Evolutionary conservation across 2,888 invertebrate genomes (phyloP).

Genomic region (Thereva nobilitata): DNA sequence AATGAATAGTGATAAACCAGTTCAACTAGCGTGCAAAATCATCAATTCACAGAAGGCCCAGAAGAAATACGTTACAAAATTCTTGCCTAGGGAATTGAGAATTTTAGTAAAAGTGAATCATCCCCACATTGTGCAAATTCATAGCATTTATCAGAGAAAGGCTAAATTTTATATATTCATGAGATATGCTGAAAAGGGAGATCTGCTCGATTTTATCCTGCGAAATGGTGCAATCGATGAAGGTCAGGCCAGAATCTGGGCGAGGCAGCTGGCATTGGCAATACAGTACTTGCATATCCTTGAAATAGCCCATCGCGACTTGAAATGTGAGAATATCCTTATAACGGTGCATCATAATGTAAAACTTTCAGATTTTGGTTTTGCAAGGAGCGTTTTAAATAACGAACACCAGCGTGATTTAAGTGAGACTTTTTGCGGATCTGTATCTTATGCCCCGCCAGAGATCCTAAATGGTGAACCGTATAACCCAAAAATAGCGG

Average conservation of each 20-base stretch:
- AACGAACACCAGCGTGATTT: slow-evolving; percentile 58
- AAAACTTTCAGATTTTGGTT: slow-evolving; percentile 84
- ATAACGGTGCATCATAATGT: slow-evolving; percentile 74
- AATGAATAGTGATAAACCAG: slow-evolving; percentile 41
- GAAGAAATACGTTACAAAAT: slow-evolving; percentile 77
- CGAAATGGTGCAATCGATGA: slow-evolving; percentile 71
- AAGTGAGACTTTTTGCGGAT: slow-evolving; percentile 84
- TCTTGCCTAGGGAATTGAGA: slow-evolving; percentile 81
- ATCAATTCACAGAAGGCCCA: slow-evolving; percentile 75
- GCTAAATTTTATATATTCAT: slow-evolving; percentile 77
- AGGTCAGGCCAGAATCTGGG: slow-evolving; percentile 71
- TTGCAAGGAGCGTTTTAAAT: slow-evolving; percentile 61
- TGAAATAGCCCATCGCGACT: slow-evolving; percentile 77
- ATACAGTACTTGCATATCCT: slow-evolving; percentile 73
- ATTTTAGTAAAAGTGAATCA: slow-evolving; percentile 76
- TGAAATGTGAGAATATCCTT: slow-evolving; percentile 82
- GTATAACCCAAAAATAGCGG: slow-evolving; percentile 72
- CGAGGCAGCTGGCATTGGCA: slow-evolving; percentile 68
- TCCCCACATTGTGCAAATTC: slow-evolving; percentile 77
- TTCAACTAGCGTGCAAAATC: slow-evolving; percentile 71
- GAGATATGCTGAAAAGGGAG: slow-evolving; percentile 78
- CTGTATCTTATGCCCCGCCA: slow-evolving; percentile 85
- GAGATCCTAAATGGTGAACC: slow-evolving; percentile 78
- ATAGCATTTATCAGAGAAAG: slow-evolving; percentile 72
- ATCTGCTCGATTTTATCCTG: slow-evolving; percentile 73